phyloP scores from a whole-genome alignment of 2,888 invertebrate species.

The Sericinus montela region DNA sequence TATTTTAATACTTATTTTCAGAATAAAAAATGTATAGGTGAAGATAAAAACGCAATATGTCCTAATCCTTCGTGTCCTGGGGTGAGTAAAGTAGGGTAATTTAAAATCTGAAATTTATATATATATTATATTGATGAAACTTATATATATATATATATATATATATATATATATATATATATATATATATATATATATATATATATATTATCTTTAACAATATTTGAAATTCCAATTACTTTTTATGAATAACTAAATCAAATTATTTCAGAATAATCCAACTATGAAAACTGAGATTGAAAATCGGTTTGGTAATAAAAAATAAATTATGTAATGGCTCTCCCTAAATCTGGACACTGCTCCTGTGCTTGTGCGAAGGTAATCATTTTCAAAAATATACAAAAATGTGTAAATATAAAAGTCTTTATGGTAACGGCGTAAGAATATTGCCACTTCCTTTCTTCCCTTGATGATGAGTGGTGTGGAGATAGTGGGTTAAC shows the following conservation, averaged over 20 bases:
- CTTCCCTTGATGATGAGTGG: too few species aligned
- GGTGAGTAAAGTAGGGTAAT: too few species aligned
- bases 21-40: slow-evolving; percentile 34
- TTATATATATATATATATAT: too few species aligned
- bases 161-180: too few species aligned
- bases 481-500: too few species aligned
- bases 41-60: slow-evolving; percentile 32
- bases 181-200: too few species aligned
- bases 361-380: slow-evolving; percentile 25
- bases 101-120: background rate
- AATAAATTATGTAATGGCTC: slow-evolving; percentile 22
- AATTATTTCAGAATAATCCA: slow-evolving; percentile 36
- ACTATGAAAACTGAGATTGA: slow-evolving; percentile 36
- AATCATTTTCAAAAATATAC: background rate
- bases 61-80: slow-evolving; percentile 39
- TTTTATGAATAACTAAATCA: background rate
- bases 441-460: too few species aligned
- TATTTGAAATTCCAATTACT: background rate
- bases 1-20: slow-evolving; percentile 25
- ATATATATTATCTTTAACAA: too few species aligned
- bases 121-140: too few species aligned
- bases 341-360: slow-evolving; percentile 6
- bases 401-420: too few species aligned
- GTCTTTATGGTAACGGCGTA: too few species aligned
- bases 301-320: slow-evolving; percentile 32